Evolutionary conservation across 1,140 invertebrate species (phyloP).

Genomic region (Drosophila subobscura): DNA sequence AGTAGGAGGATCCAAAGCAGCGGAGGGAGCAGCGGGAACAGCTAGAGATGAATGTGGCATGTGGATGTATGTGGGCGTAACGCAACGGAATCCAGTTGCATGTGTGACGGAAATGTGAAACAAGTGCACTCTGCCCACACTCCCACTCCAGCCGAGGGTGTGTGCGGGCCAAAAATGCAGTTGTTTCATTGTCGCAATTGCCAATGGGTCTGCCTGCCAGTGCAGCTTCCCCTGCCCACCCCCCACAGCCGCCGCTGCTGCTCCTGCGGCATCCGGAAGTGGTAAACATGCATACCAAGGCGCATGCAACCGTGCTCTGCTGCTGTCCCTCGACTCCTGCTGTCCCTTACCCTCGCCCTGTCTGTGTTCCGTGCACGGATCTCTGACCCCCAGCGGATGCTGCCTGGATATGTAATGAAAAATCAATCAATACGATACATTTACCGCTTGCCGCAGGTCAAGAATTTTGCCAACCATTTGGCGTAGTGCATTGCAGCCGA

Average conservation of each 20-base stretch:
- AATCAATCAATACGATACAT: constrained; percentile 75
- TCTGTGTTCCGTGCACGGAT: too few species aligned
- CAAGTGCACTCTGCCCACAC: constrained; percentile 27
- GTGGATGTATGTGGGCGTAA: constrained; percentile 38
- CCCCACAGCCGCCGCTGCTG: constrained; percentile 21
- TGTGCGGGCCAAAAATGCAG: constrained; percentile 71
- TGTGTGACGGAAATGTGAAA: constrained; percentile 80
- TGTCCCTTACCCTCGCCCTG: not conserved
- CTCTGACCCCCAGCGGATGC: constrained; percentile 51
- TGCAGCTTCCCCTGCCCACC: constrained; percentile 4
- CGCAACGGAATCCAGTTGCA: constrained; percentile 50
- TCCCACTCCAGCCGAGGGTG: not conserved
- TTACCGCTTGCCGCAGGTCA: constrained; percentile 49
- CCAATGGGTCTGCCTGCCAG: constrained; percentile 48
- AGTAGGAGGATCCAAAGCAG: too few species aligned
- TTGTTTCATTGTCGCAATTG: constrained; percentile 78
- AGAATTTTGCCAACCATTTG: constrained; percentile 14
- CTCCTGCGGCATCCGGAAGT: constrained; percentile 73
- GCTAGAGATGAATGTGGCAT: constrained; percentile 15
- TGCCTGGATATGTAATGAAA: constrained; percentile 77
- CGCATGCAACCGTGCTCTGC: not conserved
- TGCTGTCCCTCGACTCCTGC: too few species aligned
- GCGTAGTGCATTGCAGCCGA: not conserved
- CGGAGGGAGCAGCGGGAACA: constrained; percentile 14
- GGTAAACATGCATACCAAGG: constrained; percentile 76